Conservation (phyloP, 2,113 vertebrate species). For the Irena cyanogastra region DNA sequence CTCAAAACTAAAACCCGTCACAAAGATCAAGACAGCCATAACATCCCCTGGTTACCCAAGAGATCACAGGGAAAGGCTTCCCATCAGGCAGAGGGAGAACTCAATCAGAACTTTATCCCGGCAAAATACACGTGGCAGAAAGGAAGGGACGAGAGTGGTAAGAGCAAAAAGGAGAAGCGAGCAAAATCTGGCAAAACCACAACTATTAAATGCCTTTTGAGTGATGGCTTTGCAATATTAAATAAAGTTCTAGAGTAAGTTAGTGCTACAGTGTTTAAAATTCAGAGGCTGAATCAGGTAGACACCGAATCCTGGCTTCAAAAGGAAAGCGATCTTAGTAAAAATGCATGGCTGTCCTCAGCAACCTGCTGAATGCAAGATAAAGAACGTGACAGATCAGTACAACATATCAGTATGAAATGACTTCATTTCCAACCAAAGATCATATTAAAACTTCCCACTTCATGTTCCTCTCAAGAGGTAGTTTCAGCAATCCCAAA, state of each 20-base stretch:
- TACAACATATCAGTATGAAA: neutral
- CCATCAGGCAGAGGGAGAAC: neutral
- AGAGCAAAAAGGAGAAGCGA: neutral
- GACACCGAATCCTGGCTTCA: neutral
- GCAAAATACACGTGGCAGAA: neutral
- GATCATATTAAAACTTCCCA: slow-evolving; percentile 36
- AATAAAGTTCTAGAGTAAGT: neutral
- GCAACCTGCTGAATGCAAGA: neutral
- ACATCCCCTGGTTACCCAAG: neutral
- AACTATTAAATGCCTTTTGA: neutral
- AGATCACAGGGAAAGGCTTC: neutral
- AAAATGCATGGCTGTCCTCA: slow-evolving; percentile 11
- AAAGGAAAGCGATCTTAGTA: neutral
- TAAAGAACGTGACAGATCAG: slow-evolving; percentile 22
- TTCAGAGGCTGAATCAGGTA: neutral
- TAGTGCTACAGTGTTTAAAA: neutral
- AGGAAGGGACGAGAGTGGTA: neutral
- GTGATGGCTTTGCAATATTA: neutral
- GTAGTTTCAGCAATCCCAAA: slow-evolving; percentile 34
- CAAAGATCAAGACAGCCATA: neutral
- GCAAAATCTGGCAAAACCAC: neutral
- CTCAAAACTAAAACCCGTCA: neutral
- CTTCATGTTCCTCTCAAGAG: neutral
- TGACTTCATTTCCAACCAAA: neutral
- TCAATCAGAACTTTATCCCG: neutral